phyloP scores from a whole-genome alignment of 2,797 vertebrate species.

The Etheostoma nigrum region DNA sequence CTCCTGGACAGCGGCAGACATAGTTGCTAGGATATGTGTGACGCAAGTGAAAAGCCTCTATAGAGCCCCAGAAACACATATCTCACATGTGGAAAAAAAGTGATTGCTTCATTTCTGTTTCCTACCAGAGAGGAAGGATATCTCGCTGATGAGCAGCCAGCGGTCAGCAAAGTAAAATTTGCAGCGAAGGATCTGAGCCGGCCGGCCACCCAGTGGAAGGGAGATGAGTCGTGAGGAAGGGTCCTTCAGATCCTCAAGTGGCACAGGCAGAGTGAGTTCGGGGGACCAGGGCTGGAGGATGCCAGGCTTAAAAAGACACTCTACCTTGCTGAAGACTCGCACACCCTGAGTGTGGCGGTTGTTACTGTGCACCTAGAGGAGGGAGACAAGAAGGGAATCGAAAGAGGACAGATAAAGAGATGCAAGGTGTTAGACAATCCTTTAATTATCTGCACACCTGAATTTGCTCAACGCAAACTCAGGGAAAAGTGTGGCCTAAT shows the following conservation, averaged over 20 bases:
- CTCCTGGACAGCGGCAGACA: neutral
- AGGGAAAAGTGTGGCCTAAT: slow-evolving; percentile 15
- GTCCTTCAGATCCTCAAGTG: slow-evolving; percentile 88
- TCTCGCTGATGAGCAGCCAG: slow-evolving; percentile 95
- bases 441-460: slow-evolving; percentile 13
- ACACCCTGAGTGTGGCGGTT: slow-evolving; percentile 91
- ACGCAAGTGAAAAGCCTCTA: neutral
- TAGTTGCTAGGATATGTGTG: slow-evolving; percentile 19
- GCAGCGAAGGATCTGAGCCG: slow-evolving; percentile 89
- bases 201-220: slow-evolving; percentile 83
- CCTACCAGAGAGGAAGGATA: slow-evolving; percentile 91
- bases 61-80: neutral
- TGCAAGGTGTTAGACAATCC: slow-evolving; percentile 13
- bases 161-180: slow-evolving; percentile 90
- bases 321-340: slow-evolving; percentile 88
- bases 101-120: slow-evolving; percentile 6
- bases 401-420: slow-evolving; percentile 8
- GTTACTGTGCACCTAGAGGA: slow-evolving; percentile 92
- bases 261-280: slow-evolving; percentile 79
- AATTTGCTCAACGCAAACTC: slow-evolving; percentile 30
- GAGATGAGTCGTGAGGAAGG: slow-evolving; percentile 89
- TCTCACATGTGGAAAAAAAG: slow-evolving; percentile 11
- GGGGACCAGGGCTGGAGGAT: slow-evolving; percentile 89
- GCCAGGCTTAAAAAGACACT: slow-evolving; percentile 89
- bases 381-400: slow-evolving; percentile 1